Evolutionary conservation across 2,888 invertebrate genomes (phyloP).

Genomic region (Erebia epiphron): DNA sequence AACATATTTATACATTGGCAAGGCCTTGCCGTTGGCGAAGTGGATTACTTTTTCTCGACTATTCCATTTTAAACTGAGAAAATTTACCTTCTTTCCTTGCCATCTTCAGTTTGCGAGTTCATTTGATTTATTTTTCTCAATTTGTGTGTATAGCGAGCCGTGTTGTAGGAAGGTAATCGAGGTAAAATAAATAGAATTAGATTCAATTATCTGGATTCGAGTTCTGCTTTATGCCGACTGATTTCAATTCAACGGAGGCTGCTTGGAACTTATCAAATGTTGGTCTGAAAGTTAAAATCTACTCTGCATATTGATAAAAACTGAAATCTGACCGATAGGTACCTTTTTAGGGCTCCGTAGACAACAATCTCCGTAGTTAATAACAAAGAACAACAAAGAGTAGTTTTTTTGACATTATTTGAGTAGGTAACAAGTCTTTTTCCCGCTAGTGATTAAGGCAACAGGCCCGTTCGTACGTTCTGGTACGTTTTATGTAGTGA

Average conservation of each 20-base stretch:
- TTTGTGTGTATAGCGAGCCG: slow-evolving; percentile 25
- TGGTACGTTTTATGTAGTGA: too few species aligned
- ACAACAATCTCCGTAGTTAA: too few species aligned
- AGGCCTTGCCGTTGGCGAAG: slow-evolving; percentile 45
- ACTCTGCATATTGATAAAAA: too few species aligned
- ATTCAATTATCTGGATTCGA: slow-evolving; percentile 9
- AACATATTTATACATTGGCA: slow-evolving; percentile 16
- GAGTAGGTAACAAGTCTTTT: too few species aligned
- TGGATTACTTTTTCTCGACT: slow-evolving; percentile 53
- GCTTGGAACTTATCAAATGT: neutral
- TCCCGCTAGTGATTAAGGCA: too few species aligned
- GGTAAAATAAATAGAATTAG: slow-evolving; percentile 1
- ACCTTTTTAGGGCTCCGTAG: too few species aligned
- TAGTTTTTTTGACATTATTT: too few species aligned
- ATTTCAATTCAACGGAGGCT: neutral
- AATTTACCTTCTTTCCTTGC: slow-evolving; percentile 41
- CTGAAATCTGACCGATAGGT: too few species aligned
- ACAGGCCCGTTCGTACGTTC: too few species aligned
- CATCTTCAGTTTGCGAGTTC: slow-evolving; percentile 38
- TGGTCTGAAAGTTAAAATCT: neutral
- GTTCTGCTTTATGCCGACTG: neutral
- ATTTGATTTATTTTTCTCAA: slow-evolving; percentile 39
- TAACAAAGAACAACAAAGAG: too few species aligned
- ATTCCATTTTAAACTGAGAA: slow-evolving; percentile 49
- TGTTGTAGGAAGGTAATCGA: slow-evolving; percentile 12